phyloP scores from a whole-genome alignment of 2,797 vertebrate species.

The Phalloptychus januarius region DNA sequence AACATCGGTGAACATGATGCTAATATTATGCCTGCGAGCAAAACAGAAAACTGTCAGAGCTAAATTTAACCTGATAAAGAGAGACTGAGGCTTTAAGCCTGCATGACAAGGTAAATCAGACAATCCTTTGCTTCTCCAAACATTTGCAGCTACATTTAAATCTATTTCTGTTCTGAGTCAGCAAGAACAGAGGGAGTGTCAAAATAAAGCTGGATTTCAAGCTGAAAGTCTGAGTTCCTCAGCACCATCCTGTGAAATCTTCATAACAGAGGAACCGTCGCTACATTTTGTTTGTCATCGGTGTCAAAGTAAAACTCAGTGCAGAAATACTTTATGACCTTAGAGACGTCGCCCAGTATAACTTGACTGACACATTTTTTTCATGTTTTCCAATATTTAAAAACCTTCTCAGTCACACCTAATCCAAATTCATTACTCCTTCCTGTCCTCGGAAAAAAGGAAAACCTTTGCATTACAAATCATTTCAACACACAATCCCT shows the following conservation, averaged over 20 bases:
- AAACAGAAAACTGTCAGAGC: conserved; percentile 3
- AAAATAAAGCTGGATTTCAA: conserved; percentile 30
- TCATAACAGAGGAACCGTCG: conserved; percentile 36
- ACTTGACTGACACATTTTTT: conserved; percentile 11
- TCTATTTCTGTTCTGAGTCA: conserved; percentile 56
- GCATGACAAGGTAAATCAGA: conserved; percentile 46
- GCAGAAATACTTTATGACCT: conserved; percentile 18
- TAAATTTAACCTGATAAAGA: conserved; percentile 37
- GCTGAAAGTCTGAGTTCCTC: conserved; percentile 34
- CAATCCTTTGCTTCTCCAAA: conserved; percentile 46
- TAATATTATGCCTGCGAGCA: conserved; percentile 40
- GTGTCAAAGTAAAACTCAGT: conserved; percentile 11
- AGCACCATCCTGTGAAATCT: conserved; percentile 33
- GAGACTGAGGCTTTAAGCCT: conserved; percentile 29
- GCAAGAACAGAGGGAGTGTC: conserved; percentile 38
- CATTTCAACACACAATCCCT: not conserved
- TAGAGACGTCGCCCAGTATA: conserved; percentile 8
- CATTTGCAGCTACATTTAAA: conserved; percentile 53
- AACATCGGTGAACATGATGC: conserved; percentile 10
- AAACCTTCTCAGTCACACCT: conserved; percentile 46
- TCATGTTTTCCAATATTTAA: conserved; percentile 30
- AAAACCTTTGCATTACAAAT: conserved; percentile 7
- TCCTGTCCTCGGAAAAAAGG: conserved; percentile 30
- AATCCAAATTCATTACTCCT: conserved; percentile 67
- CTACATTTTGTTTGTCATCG: conserved; percentile 13